Conservation (phyloP, 2,113 vertebrate species). For the Corythaixoides concolor region DNA sequence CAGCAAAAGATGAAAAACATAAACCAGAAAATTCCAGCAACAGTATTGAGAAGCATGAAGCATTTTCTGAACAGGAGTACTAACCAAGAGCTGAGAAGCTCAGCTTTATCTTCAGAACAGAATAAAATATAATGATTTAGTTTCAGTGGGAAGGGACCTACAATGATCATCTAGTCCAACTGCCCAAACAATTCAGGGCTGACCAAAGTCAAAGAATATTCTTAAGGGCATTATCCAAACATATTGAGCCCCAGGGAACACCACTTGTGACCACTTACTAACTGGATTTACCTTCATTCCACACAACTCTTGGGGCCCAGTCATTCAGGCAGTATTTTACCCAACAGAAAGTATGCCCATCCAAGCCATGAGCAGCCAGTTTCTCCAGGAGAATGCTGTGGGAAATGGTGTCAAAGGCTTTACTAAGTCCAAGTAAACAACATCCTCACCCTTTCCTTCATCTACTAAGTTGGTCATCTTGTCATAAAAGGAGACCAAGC, state of each 20-base stretch:
- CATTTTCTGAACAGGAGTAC: background rate
- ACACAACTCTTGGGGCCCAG: too few relatives aligned
- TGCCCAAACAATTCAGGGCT: background rate
- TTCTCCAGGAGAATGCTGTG: too few relatives aligned
- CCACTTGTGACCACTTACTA: too few relatives aligned
- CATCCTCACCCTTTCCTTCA: too few relatives aligned
- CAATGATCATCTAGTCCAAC: background rate
- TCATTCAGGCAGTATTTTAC: too few relatives aligned
- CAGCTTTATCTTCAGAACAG: background rate
- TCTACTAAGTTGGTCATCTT: background rate
- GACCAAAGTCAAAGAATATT: background rate
- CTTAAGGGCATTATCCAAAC: too few relatives aligned
- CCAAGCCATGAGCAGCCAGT: too few relatives aligned
- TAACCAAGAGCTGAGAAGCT: background rate
- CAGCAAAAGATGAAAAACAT: background rate
- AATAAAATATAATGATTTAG: background rate
- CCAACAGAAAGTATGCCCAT: too few relatives aligned
- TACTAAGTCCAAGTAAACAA: too few relatives aligned
- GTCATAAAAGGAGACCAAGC: background rate
- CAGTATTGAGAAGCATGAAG: background rate
- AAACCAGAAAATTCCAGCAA: background rate
- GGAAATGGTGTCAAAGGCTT: too few relatives aligned
- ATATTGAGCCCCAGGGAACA: too few relatives aligned
- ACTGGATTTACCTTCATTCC: too few relatives aligned
- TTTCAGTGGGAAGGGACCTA: background rate